These are phyloP conservation scores for Episyrphus balteatus DNA, from an alignment of 1,140 invertebrate species.

Conservation along the genomic window DNA sequence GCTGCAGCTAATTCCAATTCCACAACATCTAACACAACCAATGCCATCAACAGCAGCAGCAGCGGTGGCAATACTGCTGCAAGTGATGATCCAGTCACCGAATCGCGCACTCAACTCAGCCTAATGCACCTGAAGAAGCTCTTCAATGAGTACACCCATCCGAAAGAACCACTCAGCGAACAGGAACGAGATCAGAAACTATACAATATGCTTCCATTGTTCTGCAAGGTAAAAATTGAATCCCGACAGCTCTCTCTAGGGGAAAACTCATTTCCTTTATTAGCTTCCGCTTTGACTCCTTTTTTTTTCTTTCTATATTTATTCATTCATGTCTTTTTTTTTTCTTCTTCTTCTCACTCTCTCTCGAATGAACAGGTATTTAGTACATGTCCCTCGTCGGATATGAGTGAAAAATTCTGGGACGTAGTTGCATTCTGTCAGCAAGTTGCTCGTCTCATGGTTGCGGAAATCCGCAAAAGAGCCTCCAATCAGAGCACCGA, in stretches of 20 bases:
- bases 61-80: slow-evolving; percentile 25
- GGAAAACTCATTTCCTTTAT: not conserved
- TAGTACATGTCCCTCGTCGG: slow-evolving; percentile 74
- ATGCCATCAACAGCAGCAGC: slow-evolving; percentile 37
- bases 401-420: slow-evolving; percentile 93
- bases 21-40: slow-evolving; percentile 11
- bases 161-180: slow-evolving; percentile 65
- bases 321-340: too few relatives aligned
- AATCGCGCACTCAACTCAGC: slow-evolving; percentile 74
- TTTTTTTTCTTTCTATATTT: not conserved
- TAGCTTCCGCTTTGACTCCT: not conserved
- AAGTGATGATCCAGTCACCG: slow-evolving; percentile 41
- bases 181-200: slow-evolving; percentile 85
- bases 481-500: slow-evolving; percentile 94
- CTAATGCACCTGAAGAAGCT: slow-evolving; percentile 93
- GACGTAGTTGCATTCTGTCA: slow-evolving; percentile 87
- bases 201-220: slow-evolving; percentile 95
- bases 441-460: slow-evolving; percentile 90
- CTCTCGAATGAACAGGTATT: slow-evolving; percentile 57
- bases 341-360: too few relatives aligned
- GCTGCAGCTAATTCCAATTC: slow-evolving; percentile 19
- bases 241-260: not conserved
- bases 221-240: slow-evolving; percentile 74
- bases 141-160: slow-evolving; percentile 87
- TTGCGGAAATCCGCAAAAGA: slow-evolving; percentile 82